A percentile compares a stretch with the other conserved stretches of the same genome.
phyloP scores from a whole-genome alignment of 2,113 vertebrate species.

The Vireo altiloquus region DNA sequence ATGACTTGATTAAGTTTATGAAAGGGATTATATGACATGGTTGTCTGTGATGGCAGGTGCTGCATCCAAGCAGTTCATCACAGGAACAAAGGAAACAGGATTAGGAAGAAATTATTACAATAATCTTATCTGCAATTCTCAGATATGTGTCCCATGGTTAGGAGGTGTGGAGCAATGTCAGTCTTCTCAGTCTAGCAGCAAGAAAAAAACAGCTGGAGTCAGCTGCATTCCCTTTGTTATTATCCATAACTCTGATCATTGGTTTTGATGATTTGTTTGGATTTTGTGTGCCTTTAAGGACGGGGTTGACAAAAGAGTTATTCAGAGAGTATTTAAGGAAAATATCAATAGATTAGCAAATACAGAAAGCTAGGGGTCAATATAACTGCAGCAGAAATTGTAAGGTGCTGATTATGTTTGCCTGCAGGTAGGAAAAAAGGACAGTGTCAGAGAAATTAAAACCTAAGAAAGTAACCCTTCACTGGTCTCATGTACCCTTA shows the following conservation, averaged over 20 bases:
- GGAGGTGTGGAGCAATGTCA: not conserved
- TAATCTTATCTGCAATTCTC: constrained; percentile 21
- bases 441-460: not conserved
- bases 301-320: not conserved
- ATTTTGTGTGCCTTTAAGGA: not conserved
- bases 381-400: not conserved
- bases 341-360: not conserved
- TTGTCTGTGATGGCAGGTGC: constrained; percentile 11
- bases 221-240: not conserved
- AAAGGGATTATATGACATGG: constrained; percentile 22
- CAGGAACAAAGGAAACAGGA: constrained; percentile 13
- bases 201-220: not conserved
- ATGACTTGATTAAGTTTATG: not conserved
- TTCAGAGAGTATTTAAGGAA: not conserved
- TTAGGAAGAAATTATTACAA: constrained; percentile 1
- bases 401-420: not conserved
- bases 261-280: not conserved
- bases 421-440: not conserved
- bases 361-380: not conserved
- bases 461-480: not conserved
- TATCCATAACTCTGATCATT: not conserved
- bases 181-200: not conserved
- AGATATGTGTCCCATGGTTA: not conserved
- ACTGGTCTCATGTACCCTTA: not conserved
- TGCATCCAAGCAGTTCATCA: not conserved